phyloP scores from a whole-genome alignment of 2,888 invertebrate genomes.

The Sericinus montela region DNA sequence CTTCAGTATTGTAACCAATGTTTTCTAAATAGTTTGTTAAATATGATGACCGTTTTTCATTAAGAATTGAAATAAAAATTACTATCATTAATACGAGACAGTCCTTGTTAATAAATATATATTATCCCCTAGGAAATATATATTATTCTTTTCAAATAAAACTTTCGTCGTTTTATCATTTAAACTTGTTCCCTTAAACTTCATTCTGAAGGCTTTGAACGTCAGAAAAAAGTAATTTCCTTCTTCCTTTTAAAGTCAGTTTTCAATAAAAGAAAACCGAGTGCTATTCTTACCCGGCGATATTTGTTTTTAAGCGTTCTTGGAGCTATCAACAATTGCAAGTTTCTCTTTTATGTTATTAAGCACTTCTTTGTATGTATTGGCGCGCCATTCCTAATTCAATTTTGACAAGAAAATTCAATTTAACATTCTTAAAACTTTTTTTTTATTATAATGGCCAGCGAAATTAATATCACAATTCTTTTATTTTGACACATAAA shows the following conservation, averaged over 20 bases:
- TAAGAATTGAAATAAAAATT: neutral
- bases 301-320: slow-evolving; percentile 34
- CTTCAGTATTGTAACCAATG: no score
- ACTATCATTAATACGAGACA: neutral
- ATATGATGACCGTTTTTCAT: no score
- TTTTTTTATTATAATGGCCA: neutral
- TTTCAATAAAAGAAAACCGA: slow-evolving; percentile 19
- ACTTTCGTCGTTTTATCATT: neutral
- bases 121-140: no score
- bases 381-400: slow-evolving; percentile 30
- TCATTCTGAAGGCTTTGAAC: slow-evolving; percentile 20
- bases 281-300: slow-evolving; percentile 18
- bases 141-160: neutral
- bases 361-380: slow-evolving; percentile 30
- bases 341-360: slow-evolving; percentile 35
- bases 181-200: neutral
- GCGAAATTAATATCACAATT: neutral
- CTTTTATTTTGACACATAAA: neutral
- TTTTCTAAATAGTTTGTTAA: no score
- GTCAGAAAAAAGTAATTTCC: slow-evolving; percentile 27
- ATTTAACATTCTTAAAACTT: slow-evolving; percentile 25
- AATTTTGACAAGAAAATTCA: slow-evolving; percentile 25
- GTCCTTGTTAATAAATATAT: neutral
- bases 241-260: slow-evolving; percentile 25
- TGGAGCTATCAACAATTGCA: slow-evolving; percentile 31